Percentiles rank a stretch among this genome's conserved stretches.
Conservation (phyloP, 2,113 vertebrate species). For the Lamprotornis superbus region DNA sequence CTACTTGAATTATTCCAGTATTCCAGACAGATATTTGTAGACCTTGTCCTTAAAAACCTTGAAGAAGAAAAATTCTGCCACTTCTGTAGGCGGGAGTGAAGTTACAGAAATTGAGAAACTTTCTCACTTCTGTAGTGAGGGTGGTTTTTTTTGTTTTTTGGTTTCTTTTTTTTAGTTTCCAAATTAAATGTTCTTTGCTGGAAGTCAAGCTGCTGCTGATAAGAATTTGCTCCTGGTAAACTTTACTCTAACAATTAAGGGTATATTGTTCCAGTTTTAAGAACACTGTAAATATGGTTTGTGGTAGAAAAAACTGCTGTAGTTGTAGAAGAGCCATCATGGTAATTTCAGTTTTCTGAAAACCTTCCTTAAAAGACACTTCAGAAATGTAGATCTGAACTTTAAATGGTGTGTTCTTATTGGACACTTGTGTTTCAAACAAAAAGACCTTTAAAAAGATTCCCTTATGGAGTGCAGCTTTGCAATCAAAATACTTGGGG, state of each 20-base stretch:
- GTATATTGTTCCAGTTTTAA: not conserved
- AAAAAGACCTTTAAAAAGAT: not conserved
- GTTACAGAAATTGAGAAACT: slow-evolving; percentile 34
- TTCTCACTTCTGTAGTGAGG: slow-evolving; percentile 4
- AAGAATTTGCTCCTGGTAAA: not conserved
- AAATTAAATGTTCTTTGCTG: slow-evolving; percentile 24
- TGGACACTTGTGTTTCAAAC: not conserved
- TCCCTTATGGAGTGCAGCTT: not conserved
- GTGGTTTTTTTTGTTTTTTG: too few species aligned
- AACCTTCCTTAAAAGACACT: not conserved
- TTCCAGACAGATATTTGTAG: slow-evolving; percentile 18
- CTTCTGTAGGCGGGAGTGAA: slow-evolving; percentile 32
- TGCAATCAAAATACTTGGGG: not conserved
- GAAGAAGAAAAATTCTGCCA: not conserved
- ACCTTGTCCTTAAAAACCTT: slow-evolving; percentile 35
- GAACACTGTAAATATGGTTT: not conserved
- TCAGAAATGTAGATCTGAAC: not conserved
- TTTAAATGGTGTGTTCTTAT: not conserved
- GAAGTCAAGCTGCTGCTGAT: not conserved
- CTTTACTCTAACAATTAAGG: not conserved
- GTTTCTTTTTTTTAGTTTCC: not conserved
- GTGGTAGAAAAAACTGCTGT: not conserved
- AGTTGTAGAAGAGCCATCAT: not conserved
- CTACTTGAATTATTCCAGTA: not conserved
- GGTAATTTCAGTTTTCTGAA: not conserved